Evolutionary conservation across 1,140 invertebrate species (phyloP).

Genomic region (Drosophila suzukii): DNA sequence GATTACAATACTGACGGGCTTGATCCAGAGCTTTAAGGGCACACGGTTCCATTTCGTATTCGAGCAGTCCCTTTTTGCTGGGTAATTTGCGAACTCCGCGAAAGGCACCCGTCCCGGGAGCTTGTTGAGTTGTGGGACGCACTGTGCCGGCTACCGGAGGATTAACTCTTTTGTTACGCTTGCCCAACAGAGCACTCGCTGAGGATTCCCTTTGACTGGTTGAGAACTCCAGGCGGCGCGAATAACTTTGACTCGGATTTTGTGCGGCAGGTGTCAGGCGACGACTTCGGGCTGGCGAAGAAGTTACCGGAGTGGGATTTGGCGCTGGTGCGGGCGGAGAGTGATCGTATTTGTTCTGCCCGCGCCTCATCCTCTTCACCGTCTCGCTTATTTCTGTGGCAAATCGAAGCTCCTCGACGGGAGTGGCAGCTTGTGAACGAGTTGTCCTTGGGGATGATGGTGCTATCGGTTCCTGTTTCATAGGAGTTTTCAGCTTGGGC

Average conservation of each 20-base stretch:
- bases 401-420: slow-evolving; percentile 75
- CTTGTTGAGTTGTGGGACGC: slow-evolving; percentile 16
- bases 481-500: slow-evolving; percentile 32
- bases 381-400: slow-evolving; percentile 81
- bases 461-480: slow-evolving; percentile 50
- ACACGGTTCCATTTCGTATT: slow-evolving; percentile 71
- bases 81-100: slow-evolving; percentile 71
- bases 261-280: slow-evolving; percentile 31
- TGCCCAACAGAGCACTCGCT: slow-evolving; percentile 32
- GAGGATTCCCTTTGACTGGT: slow-evolving; percentile 11
- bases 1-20: slow-evolving; percentile 59
- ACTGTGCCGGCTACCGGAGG: background rate
- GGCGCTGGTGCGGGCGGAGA: slow-evolving; percentile 49
- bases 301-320: slow-evolving; percentile 1
- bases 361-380: slow-evolving; percentile 76
- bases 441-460: slow-evolving; percentile 55
- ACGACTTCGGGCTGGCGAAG: slow-evolving; percentile 40
- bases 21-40: slow-evolving; percentile 63
- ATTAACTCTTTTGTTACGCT: slow-evolving; percentile 42
- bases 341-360: slow-evolving; percentile 80
- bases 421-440: slow-evolving; percentile 71
- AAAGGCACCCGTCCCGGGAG: slow-evolving; percentile 14
- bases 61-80: slow-evolving; percentile 73
- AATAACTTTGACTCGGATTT: slow-evolving; percentile 33
- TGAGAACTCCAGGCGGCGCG: slow-evolving; percentile 49